These are phyloP conservation scores for Abrostola triplasia DNA, from an alignment of 2,888 invertebrate species.

Conservation along the genomic window DNA sequence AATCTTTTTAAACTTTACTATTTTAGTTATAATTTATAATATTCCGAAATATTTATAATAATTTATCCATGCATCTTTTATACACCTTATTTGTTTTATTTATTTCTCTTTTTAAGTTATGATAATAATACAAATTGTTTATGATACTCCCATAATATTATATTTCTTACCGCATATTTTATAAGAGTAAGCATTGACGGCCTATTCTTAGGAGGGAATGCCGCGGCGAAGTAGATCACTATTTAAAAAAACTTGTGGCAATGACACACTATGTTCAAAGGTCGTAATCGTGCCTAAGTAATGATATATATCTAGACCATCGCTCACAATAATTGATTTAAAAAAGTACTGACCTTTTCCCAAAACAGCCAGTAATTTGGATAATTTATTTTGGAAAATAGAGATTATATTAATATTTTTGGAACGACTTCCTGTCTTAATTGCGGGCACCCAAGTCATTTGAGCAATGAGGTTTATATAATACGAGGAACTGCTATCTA, in stretches of 20 bases:
- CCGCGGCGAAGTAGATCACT: background rate
- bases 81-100: too few species aligned
- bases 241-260: conserved; percentile 3
- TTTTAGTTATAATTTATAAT: too few species aligned
- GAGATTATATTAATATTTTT: background rate
- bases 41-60: too few species aligned
- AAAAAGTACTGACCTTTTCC: background rate
- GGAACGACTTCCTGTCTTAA: background rate
- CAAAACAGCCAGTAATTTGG: too few species aligned
- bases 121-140: background rate
- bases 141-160: background rate
- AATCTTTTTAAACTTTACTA: too few species aligned
- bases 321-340: background rate
- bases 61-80: too few species aligned
- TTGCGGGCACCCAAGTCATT: conserved; percentile 1
- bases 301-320: conserved; percentile 4
- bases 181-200: background rate
- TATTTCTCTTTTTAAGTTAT: too few species aligned
- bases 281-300: conserved; percentile 5
- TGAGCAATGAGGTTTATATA: conserved; percentile 1
- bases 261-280: conserved; percentile 5
- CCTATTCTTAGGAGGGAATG: conserved; percentile 1
- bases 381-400: too few species aligned
- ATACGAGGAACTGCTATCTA: background rate
- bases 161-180: background rate